phyloP scores from a whole-genome alignment of 2,888 invertebrate genomes.

The Coecobrya sp. region DNA sequence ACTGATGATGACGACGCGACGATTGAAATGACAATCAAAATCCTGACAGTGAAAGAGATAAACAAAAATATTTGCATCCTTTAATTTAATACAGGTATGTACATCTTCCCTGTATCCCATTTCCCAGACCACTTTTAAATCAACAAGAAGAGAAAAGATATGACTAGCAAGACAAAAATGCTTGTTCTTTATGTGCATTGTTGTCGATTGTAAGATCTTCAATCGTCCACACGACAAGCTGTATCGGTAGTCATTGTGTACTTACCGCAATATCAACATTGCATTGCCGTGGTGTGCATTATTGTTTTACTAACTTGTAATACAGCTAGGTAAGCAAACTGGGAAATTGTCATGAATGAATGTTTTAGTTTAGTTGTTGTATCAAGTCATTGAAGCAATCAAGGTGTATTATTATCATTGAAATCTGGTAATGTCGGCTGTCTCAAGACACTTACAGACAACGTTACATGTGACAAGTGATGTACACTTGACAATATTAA shows the following conservation, averaged over 20 bases:
- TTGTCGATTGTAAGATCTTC: not conserved
- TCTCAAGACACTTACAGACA: not conserved
- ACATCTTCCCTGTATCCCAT: not conserved
- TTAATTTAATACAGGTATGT: not conserved
- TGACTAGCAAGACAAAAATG: not conserved
- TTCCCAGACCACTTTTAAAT: not conserved
- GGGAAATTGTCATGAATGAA: not conserved
- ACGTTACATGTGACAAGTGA: slow-evolving; percentile 62
- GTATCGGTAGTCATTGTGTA: not conserved
- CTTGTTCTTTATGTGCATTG: not conserved
- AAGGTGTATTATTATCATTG: slow-evolving; percentile 6
- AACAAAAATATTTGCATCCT: too few relatives aligned
- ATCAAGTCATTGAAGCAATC: slow-evolving; percentile 35
- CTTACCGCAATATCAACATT: too few relatives aligned
- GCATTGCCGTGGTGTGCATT: too few relatives aligned
- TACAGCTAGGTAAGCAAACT: slow-evolving; percentile 11
- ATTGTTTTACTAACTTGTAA: too few relatives aligned
- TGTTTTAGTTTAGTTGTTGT: not conserved
- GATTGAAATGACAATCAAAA: slow-evolving; percentile 60
- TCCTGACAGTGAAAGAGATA: not conserved
- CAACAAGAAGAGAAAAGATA: not conserved
- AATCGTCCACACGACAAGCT: not conserved
- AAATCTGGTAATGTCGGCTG: slow-evolving; percentile 7
- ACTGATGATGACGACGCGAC: not conserved
- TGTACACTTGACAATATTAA: slow-evolving; percentile 60